phyloP scores from a whole-genome alignment of 2,888 invertebrate species.

The Nomada fabriciana region DNA sequence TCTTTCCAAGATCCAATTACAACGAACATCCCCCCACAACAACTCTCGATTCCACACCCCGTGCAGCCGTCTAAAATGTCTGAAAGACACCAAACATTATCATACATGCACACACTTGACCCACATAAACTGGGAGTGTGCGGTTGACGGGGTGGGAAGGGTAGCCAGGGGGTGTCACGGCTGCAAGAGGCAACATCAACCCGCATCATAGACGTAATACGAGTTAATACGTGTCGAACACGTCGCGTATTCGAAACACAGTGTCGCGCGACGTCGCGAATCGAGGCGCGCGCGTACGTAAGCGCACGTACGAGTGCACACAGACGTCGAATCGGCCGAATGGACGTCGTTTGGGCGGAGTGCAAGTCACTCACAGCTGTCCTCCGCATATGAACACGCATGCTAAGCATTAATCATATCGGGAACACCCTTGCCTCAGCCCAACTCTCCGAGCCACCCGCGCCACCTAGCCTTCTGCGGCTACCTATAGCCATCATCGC shows the following conservation, averaged over 20 bases:
- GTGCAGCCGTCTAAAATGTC: no score
- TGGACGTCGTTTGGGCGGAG: slow-evolving; percentile 72
- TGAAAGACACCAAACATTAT: no score
- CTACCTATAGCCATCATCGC: background rate
- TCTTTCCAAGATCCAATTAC: no score
- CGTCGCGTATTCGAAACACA: slow-evolving; percentile 48
- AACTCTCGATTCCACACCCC: no score
- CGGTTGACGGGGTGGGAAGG: background rate
- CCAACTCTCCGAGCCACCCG: slow-evolving; percentile 12
- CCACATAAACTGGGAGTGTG: background rate
- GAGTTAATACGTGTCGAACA: slow-evolving; percentile 72
- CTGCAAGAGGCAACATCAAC: slow-evolving; percentile 11
- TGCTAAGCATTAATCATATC: slow-evolving; percentile 79
- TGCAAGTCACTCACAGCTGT: slow-evolving; percentile 79
- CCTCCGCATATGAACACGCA: slow-evolving; percentile 74
- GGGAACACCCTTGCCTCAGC: slow-evolving; percentile 64
- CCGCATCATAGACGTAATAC: slow-evolving; percentile 59
- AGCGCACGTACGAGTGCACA: slow-evolving; percentile 36
- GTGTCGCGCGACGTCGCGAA: slow-evolving; percentile 48
- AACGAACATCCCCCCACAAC: no score
- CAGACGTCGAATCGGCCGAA: slow-evolving; percentile 47
- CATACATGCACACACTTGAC: no score
- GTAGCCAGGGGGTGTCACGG: background rate
- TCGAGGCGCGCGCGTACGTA: slow-evolving; percentile 22
- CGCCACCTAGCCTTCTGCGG: background rate